Base-by-base conservation (phyloP, 2,888 invertebrate genomes). In the Bhutanitis thaidina region DNA sequence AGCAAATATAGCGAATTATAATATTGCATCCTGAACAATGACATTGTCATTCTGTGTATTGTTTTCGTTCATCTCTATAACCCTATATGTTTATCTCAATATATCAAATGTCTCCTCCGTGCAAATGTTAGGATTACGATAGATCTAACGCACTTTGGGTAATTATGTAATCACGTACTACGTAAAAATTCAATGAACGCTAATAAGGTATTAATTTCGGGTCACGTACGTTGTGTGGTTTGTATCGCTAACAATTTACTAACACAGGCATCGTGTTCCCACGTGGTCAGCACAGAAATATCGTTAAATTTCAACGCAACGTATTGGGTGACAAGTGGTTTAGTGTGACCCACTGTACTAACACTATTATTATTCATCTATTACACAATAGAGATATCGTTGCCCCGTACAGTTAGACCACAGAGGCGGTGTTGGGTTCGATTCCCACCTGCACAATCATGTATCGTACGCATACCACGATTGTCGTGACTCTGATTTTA, bases 371-470 rank as follows among this genome's bases (percentile, higher is more conserved):
- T 34, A 43, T 52, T 35, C 44, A 30, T 10, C 39, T 32, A 16
- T 49, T 46, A 32, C 53, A 49, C 29, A 44, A 52, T 39, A 12
- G n/a, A 27, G 30, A 25, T 43, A 32, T 45, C 25, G 43, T 32
- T 43, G 68, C 58, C 53, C 44, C 53, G 62, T 67, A 74, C 74
- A 64, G 70, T 72, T 71, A 68, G 65, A 76, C 79, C 76, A 66
- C 74, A 76, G 67, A 32, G 53, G 40, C 60, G 63, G 69, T 69
- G 67, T 69, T 63, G 62, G 62, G 64, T 76, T 75, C 61, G 66
- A 74, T 71, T 74, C 75, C 69, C 67, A 61, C 55, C 73, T 74
- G 65, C 74, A 72, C 69, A 74, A 59, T 65, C 60, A 60, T 58
- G 60, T 50, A 58, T 53, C 57, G 59, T 64, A 55, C 27, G 7